A percentile compares a stretch with the other conserved stretches of the same genome.
Evolutionary conservation across 1,140 invertebrate genomes (phyloP).

Genomic region (Polypedilum vanderplanki): DNA sequence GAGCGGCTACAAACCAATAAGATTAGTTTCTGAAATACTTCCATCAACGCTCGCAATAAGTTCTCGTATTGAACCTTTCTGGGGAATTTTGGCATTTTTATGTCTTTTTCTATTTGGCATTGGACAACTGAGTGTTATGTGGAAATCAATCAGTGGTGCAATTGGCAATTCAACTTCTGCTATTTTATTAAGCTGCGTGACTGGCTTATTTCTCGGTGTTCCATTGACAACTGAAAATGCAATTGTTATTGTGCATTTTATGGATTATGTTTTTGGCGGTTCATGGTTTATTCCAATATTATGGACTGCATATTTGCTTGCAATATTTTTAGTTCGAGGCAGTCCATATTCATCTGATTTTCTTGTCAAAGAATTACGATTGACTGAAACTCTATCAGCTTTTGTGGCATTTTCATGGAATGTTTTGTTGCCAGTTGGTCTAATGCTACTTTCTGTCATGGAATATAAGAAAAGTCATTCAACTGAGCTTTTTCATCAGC

Average conservation of each 20-base stretch:
- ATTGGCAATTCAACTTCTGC: constrained; percentile 80
- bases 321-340: constrained; percentile 74
- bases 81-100: constrained; percentile 81
- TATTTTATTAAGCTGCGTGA: constrained; percentile 75
- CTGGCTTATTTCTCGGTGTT: constrained; percentile 76
- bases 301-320: constrained; percentile 67
- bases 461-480: constrained; percentile 41
- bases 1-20: constrained; percentile 70
- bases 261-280: constrained; percentile 74
- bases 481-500: constrained; percentile 43
- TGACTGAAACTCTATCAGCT: constrained; percentile 53
- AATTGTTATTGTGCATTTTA: constrained; percentile 74
- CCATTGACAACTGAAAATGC: constrained; percentile 82
- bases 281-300: constrained; percentile 79
- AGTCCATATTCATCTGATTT: constrained; percentile 76
- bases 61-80: constrained; percentile 65
- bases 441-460: constrained; percentile 55
- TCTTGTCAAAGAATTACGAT: constrained; percentile 60
- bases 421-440: constrained; percentile 67
- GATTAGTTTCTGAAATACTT: constrained; percentile 76
- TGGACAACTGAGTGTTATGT: constrained; percentile 63
- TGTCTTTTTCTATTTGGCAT: constrained; percentile 78
- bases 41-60: constrained; percentile 66
- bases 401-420: constrained; percentile 83
- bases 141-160: constrained; percentile 53